phyloP scores from a whole-genome alignment of 2,888 invertebrate species.

The Uropetala carovei region DNA sequence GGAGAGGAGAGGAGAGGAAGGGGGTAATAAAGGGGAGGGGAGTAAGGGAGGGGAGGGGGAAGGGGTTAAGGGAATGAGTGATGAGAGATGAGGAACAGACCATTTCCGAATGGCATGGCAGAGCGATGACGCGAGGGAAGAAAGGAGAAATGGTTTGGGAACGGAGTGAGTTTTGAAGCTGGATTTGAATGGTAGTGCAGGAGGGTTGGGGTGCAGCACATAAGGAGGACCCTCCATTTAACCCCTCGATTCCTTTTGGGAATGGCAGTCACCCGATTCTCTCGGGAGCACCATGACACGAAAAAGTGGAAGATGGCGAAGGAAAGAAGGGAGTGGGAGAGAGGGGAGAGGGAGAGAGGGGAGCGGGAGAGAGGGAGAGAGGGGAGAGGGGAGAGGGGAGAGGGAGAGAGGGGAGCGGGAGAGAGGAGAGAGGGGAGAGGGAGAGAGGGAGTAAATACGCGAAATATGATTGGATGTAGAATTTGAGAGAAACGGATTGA shows the following conservation, averaged over 20 bases:
- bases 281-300: background rate
- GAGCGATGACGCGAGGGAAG: too few species aligned
- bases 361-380: background rate
- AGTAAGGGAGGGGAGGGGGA: background rate
- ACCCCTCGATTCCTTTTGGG: background rate
- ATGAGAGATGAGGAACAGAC: too few species aligned
- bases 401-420: constrained; percentile 7
- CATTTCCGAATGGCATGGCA: too few species aligned
- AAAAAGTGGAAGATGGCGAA: background rate
- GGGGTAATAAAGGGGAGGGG: background rate
- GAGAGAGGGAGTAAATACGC: background rate
- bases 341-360: background rate
- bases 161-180: constrained; percentile 9
- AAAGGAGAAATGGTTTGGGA: too few species aligned
- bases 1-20: background rate
- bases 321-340: background rate
- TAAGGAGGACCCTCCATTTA: background rate
- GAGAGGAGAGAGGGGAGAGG: background rate
- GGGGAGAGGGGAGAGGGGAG: background rate
- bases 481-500: too few species aligned
- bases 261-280: background rate
- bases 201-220: too few species aligned
- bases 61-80: too few species aligned
- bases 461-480: too few species aligned
- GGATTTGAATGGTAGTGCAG: background rate